These are phyloP conservation scores for Agonopterix subpropinquella DNA, from an alignment of 2,888 invertebrate species.

Conservation along the genomic window DNA sequence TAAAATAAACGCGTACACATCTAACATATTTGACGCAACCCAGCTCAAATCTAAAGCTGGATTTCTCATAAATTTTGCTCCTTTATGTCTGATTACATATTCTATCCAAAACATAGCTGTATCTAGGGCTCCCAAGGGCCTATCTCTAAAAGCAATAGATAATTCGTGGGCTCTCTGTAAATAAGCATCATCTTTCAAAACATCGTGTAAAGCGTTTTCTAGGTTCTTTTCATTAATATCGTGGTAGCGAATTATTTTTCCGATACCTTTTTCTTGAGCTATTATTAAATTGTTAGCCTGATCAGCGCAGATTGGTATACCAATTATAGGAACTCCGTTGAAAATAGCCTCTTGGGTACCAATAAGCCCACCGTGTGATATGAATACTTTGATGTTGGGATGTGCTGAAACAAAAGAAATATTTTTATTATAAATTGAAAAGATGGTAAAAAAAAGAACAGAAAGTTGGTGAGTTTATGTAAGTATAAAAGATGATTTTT, in stretches of 20 bases:
- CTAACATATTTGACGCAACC: slow-evolving; percentile 55
- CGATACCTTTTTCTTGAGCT: slow-evolving; percentile 52
- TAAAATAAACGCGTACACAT: slow-evolving; percentile 50
- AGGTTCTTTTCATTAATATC: slow-evolving; percentile 53
- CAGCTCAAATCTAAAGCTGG: slow-evolving; percentile 59
- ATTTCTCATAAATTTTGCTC: slow-evolving; percentile 67
- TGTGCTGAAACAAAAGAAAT: slow-evolving; percentile 63
- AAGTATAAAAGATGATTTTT: no score
- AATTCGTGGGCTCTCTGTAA: slow-evolving; percentile 44
- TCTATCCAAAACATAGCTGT: slow-evolving; percentile 75
- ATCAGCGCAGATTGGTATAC: slow-evolving; percentile 67
- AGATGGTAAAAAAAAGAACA: no score
- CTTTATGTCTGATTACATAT: slow-evolving; percentile 72
- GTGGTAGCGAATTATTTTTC: slow-evolving; percentile 53
- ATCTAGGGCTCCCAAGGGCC: slow-evolving; percentile 65
- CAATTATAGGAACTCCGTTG: slow-evolving; percentile 75
- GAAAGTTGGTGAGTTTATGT: no score
- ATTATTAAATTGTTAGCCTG: slow-evolving; percentile 66
- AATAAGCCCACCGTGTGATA: slow-evolving; percentile 80
- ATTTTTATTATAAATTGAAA: no score
- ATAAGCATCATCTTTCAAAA: slow-evolving; percentile 52
- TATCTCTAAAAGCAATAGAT: slow-evolving; percentile 66
- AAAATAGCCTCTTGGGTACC: slow-evolving; percentile 78
- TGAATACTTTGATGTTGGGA: slow-evolving; percentile 74
- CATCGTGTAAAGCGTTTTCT: slow-evolving; percentile 37